Conservation (phyloP, 2,888 invertebrate genomes). For the Aphodius sticticus region DNA sequence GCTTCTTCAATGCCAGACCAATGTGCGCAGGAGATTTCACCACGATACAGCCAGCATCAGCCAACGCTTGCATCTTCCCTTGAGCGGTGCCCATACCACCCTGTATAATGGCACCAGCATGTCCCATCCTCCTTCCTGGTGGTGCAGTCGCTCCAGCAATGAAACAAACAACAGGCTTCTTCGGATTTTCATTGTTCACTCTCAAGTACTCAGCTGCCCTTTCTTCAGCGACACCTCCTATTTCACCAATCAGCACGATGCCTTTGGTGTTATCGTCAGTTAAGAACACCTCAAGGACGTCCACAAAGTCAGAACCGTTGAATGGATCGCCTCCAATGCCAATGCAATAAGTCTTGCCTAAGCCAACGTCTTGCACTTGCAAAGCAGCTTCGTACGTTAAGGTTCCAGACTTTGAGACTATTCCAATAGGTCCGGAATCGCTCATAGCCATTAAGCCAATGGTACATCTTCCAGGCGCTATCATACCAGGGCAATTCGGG, state of each 20-base stretch:
- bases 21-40: slow-evolving; percentile 92
- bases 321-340: slow-evolving; percentile 97
- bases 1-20: slow-evolving; percentile 80
- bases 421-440: slow-evolving; percentile 73
- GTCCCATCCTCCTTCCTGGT: slow-evolving; percentile 97
- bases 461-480: slow-evolving; percentile 79
- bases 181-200: slow-evolving; percentile 76
- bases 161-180: slow-evolving; percentile 97
- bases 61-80: slow-evolving; percentile 93
- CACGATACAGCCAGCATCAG: slow-evolving; percentile 87
- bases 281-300: slow-evolving; percentile 93
- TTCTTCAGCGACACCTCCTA: slow-evolving; percentile 96
- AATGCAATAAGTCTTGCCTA: slow-evolving; percentile 94
- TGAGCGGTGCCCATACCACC: slow-evolving; percentile 96
- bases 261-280: slow-evolving; percentile 91
- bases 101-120: slow-evolving; percentile 98
- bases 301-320: slow-evolving; percentile 98
- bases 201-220: slow-evolving; percentile 86
- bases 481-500: slow-evolving; percentile 87
- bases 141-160: slow-evolving; percentile 98
- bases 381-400: slow-evolving; percentile 81
- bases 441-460: slow-evolving; percentile 91
- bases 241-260: slow-evolving; percentile 96
- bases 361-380: slow-evolving; percentile 73
- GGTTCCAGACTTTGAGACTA: slow-evolving; percentile 79